Percentiles rank a stretch among this genome's conserved stretches.
Conservation (phyloP, 2,888 invertebrate species). For the Epicampocera succincta region DNA sequence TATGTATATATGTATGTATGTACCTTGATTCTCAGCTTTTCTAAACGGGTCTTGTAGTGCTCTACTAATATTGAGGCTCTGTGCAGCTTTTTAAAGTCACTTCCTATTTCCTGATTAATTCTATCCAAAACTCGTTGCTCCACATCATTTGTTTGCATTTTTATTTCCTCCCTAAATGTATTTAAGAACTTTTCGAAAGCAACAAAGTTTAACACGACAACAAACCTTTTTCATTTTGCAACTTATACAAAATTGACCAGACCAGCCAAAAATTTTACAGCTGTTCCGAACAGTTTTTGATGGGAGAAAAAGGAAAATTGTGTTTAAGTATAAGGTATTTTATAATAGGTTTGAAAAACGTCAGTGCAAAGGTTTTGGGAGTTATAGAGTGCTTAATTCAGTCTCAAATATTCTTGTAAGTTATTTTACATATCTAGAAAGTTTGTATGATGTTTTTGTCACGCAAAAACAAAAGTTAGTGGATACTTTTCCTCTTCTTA, state of each 20-base stretch:
- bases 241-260: slow-evolving; percentile 24
- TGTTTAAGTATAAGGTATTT: too few species aligned
- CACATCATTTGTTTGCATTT: slow-evolving; percentile 57
- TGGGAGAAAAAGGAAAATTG: too few species aligned
- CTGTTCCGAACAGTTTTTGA: background rate
- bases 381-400: too few species aligned
- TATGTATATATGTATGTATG: background rate
- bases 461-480: too few species aligned
- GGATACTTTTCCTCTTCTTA: too few species aligned
- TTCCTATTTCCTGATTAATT: slow-evolving; percentile 83
- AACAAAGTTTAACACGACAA: slow-evolving; percentile 17
- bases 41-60: slow-evolving; percentile 76
- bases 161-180: too few species aligned
- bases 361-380: too few species aligned
- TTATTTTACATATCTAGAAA: too few species aligned
- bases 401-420: too few species aligned
- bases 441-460: too few species aligned
- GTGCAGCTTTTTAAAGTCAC: slow-evolving; percentile 83
- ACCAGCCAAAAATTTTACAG: background rate
- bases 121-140: slow-evolving; percentile 82
- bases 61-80: slow-evolving; percentile 82
- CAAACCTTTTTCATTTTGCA: background rate
- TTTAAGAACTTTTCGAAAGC: background rate
- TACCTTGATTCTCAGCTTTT: slow-evolving; percentile 76
- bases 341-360: too few species aligned